Evolutionary conservation across 2,888 invertebrate species (phyloP).

Genomic region (Sepioteuthis lessoniana): DNA sequence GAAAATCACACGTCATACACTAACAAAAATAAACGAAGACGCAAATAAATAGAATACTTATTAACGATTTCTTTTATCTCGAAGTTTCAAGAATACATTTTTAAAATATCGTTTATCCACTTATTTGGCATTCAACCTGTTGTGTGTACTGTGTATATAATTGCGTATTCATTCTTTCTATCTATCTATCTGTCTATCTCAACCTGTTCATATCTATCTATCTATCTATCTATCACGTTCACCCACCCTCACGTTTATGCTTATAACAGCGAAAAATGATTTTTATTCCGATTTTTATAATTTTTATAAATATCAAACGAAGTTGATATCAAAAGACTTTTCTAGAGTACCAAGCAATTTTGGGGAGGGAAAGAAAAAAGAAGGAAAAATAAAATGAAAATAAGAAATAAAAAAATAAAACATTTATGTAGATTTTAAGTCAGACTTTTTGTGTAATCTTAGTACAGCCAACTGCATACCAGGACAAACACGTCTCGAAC

Average conservation of each 20-base stretch:
- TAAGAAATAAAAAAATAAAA: too few relatives aligned
- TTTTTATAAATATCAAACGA: too few relatives aligned
- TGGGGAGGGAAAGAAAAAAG: too few relatives aligned
- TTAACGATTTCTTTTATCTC: neutral
- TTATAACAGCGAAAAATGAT: too few relatives aligned
- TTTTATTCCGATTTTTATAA: too few relatives aligned
- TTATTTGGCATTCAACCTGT: neutral
- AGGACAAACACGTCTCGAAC: neutral
- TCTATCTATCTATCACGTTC: neutral
- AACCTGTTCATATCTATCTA: neutral
- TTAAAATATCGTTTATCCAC: neutral
- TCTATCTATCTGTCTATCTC: neutral
- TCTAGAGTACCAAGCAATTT: too few relatives aligned
- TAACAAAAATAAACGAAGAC: neutral
- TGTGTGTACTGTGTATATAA: too few relatives aligned
- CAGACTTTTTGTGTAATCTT: too few relatives aligned
- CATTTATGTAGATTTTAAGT: too few relatives aligned
- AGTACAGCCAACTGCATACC: too few relatives aligned
- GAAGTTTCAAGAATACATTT: neutral
- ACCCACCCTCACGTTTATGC: neutral
- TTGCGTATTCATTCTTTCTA: neutral
- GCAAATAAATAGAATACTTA: neutral
- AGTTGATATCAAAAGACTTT: too few relatives aligned
- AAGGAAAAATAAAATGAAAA: too few relatives aligned
- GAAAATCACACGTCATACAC: neutral